phyloP scores from a whole-genome alignment of 2,888 invertebrate genomes.

The Dione juno region DNA sequence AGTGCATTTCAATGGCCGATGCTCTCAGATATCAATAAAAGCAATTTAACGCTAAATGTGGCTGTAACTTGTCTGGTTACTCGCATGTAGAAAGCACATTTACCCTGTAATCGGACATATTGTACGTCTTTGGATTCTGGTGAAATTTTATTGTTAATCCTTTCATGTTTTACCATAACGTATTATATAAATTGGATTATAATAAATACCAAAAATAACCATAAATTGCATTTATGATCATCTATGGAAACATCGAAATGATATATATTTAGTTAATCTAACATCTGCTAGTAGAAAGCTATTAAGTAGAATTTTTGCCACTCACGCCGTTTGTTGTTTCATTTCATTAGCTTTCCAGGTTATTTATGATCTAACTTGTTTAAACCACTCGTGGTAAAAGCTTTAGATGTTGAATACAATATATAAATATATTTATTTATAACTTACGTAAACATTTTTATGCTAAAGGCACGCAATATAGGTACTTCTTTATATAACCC shows the following conservation, averaged over 20 bases:
- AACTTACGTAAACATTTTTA: not conserved
- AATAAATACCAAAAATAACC: too few relatives aligned
- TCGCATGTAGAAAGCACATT: conserved; percentile 53
- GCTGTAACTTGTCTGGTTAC: conserved; percentile 29
- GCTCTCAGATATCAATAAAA: conserved; percentile 29
- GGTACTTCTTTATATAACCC: not conserved
- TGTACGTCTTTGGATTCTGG: conserved; percentile 56
- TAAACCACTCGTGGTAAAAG: conserved; percentile 5
- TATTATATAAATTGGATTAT: conserved; percentile 32
- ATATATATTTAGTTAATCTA: conserved; percentile 2
- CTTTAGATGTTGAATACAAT: not conserved
- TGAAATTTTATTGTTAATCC: conserved; percentile 58
- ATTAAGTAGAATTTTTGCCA: not conserved
- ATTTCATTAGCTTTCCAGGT: conserved; percentile 16
- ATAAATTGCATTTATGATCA: too few relatives aligned
- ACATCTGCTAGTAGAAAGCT: conserved; percentile 6
- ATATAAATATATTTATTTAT: not conserved
- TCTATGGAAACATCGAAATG: not conserved
- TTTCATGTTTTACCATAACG: conserved; percentile 49
- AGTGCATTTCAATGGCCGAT: conserved; percentile 31
- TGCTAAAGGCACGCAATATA: not conserved
- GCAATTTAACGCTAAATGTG: conserved; percentile 19
- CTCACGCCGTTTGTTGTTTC: conserved; percentile 8
- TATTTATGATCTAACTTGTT: conserved; percentile 5
- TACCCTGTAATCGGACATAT: conserved; percentile 55